These are phyloP conservation scores for Steromphala cineraria DNA, from an alignment of 2,888 invertebrate species.

Conservation along the genomic window DNA sequence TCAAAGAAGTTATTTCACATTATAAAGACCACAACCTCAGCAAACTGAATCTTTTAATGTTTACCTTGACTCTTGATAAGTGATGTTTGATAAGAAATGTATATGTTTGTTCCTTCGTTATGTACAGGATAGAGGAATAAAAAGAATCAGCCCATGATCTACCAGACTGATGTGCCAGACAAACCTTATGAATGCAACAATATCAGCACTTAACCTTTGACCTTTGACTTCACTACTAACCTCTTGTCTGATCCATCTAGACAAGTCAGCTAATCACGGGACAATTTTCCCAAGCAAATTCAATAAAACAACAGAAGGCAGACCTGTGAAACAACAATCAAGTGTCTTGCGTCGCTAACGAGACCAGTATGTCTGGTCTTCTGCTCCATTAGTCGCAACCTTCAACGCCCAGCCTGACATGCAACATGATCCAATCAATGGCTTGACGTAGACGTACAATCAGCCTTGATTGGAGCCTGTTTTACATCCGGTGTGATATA, in stretches of 20 bases:
- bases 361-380: not conserved
- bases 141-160: no score
- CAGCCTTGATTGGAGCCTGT: not conserved
- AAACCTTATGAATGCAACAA: no score
- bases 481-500: not conserved
- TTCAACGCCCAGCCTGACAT: not conserved
- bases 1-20: no score
- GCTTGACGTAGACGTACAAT: not conserved
- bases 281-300: not conserved
- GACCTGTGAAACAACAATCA: not conserved
- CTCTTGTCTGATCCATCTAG: not conserved
- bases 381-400: not conserved
- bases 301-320: not conserved
- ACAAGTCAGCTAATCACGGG: not conserved
- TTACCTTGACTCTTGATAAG: no score
- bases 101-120: no score
- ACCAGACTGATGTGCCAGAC: no score
- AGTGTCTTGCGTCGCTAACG: not conserved
- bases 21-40: no score
- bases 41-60: no score
- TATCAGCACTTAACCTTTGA: not conserved
- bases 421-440: not conserved
- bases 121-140: no score
- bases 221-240: not conserved
- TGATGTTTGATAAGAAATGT: no score